A percentile compares a stretch with the other conserved stretches of the same genome.
Evolutionary conservation across 35 echinoderm and acorn worm genomes (phyloP).

Genomic region (Lytechinus pictus): DNA sequence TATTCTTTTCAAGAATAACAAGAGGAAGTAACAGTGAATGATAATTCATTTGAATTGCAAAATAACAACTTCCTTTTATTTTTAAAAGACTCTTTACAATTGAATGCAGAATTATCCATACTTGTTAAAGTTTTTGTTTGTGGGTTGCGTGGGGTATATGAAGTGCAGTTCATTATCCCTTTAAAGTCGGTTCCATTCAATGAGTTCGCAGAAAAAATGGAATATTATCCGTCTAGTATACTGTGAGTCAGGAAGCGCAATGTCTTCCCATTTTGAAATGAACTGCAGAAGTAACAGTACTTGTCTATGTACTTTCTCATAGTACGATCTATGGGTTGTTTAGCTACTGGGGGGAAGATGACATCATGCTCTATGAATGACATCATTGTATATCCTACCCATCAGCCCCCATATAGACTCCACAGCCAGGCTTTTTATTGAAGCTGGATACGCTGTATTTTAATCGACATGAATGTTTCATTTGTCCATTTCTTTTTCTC

Average conservation of each 20-base stretch:
- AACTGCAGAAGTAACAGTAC: background rate
- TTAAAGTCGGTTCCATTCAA: background rate
- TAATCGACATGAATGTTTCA: background rate
- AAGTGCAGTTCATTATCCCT: background rate
- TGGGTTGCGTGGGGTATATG: background rate
- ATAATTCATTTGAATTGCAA: background rate
- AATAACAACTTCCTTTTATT: background rate
- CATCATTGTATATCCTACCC: slow-evolving; percentile 27
- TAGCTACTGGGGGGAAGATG: slow-evolving; percentile 17
- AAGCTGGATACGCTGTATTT: background rate
- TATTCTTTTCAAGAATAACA: background rate
- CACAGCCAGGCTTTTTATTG: background rate
- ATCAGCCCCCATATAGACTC: background rate
- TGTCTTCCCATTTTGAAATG: background rate
- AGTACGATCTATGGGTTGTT: background rate
- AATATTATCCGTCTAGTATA: background rate
- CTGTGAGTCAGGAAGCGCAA: background rate
- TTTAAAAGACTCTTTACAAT: too few species aligned
- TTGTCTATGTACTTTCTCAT: background rate
- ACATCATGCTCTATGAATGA: slow-evolving; percentile 42
- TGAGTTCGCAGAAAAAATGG: background rate
- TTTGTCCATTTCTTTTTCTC: background rate
- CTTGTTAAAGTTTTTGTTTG: background rate
- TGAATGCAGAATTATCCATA: background rate
- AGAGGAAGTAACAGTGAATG: background rate